Conservation (phyloP, 2,888 invertebrate genomes). For the Scelioninae gen. 1 region DNA sequence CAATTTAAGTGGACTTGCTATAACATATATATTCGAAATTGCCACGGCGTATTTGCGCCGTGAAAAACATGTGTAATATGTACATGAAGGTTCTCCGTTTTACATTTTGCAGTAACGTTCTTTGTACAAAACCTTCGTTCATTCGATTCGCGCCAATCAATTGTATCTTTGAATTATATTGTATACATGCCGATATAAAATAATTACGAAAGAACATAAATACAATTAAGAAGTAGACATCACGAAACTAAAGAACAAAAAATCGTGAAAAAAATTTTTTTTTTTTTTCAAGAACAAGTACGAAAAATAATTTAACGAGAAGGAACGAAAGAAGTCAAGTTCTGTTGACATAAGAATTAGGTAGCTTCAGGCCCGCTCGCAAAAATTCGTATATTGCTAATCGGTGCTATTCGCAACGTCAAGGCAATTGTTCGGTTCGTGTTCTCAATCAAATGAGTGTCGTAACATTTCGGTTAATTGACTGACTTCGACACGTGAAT, state of each 20-base stretch:
- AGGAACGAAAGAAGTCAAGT: no score
- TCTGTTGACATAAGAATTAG: no score
- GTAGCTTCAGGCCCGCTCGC: conserved; percentile 33
- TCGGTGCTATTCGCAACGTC: conserved; percentile 45
- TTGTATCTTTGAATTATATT: conserved; percentile 52
- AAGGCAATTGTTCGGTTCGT: conserved; percentile 53
- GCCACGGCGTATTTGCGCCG: conserved; percentile 72
- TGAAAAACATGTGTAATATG: conserved; percentile 77
- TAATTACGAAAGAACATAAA: conserved; percentile 50
- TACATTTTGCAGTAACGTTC: conserved; percentile 70
- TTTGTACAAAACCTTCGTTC: conserved; percentile 77
- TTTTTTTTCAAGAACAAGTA: no score
- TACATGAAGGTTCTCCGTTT: conserved; percentile 61
- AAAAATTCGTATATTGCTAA: conserved; percentile 24
- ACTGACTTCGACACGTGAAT: conserved; percentile 57
- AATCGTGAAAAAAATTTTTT: neutral
- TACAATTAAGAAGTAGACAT: conserved; percentile 29
- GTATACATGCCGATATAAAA: conserved; percentile 49
- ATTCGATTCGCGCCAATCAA: conserved; percentile 66
- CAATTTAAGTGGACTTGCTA: no score
- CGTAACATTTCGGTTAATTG: conserved; percentile 65
- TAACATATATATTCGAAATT: conserved; percentile 74
- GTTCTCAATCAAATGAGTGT: conserved; percentile 53
- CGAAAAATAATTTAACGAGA: no score
- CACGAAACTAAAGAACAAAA: conserved; percentile 1